These are phyloP conservation scores for Cremastinae sp. DNA, from an alignment of 2,888 invertebrate species.

Conservation along the genomic window DNA sequence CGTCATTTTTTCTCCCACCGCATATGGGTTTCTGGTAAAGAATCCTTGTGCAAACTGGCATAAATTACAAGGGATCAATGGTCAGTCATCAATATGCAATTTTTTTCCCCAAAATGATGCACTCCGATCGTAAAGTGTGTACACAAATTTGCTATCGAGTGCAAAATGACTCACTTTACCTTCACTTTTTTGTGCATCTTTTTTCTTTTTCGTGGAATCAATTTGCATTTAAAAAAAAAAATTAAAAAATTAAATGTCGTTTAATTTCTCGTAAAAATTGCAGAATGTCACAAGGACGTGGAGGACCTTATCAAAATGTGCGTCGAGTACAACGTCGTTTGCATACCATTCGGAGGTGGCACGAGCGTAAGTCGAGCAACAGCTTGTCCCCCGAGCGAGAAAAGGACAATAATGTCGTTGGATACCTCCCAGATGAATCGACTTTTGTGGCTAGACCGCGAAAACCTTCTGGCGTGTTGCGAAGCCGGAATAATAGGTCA, in stretches of 20 bases:
- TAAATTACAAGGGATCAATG: not conserved
- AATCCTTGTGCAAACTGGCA: not conserved
- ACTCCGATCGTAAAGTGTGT: too few relatives aligned
- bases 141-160: too few relatives aligned
- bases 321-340: constrained; percentile 86
- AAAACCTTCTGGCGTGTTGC: constrained; percentile 90
- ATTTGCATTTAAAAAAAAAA: too few relatives aligned
- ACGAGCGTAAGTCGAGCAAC: constrained; percentile 95
- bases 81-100: too few relatives aligned
- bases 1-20: not conserved
- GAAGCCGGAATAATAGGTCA: constrained; percentile 97
- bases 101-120: too few relatives aligned
- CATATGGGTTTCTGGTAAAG: not conserved
- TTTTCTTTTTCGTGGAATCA: not conserved
- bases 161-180: too few relatives aligned
- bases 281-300: constrained; percentile 90
- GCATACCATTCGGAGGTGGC: constrained; percentile 97
- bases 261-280: constrained; percentile 29
- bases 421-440: constrained; percentile 98
- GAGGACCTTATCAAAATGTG: constrained; percentile 90
- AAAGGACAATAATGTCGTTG: constrained; percentile 91
- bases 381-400: constrained; percentile 90
- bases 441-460: constrained; percentile 95
- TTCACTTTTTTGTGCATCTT: too few relatives aligned
- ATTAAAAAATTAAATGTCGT: too few relatives aligned